phyloP scores from a whole-genome alignment of 1,140 invertebrate species.

The Phortica variegata region DNA sequence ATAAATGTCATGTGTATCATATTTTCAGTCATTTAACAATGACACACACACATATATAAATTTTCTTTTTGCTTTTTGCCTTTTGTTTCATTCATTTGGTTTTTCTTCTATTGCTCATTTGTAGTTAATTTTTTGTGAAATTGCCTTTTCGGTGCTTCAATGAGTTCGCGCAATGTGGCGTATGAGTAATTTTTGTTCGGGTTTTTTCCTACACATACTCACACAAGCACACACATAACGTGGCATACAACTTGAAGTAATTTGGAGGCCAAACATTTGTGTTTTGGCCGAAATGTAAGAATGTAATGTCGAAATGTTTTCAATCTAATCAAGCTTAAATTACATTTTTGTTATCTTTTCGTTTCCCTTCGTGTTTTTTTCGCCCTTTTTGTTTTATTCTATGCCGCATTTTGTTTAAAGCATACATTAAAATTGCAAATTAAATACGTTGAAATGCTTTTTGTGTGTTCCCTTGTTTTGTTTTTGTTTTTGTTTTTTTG shows the following conservation, averaged over 20 bases:
- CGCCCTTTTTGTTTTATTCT: constrained; percentile 45
- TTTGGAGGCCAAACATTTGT: too few species aligned
- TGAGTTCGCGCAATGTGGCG: constrained; percentile 48
- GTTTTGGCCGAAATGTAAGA: too few species aligned
- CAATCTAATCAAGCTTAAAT: too few species aligned
- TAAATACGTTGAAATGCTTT: background rate
- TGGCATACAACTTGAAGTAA: too few species aligned
- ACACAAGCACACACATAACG: too few species aligned
- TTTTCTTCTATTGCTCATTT: constrained; percentile 29
- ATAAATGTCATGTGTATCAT: constrained; percentile 24
- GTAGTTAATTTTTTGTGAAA: constrained; percentile 52
- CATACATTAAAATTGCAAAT: too few species aligned
- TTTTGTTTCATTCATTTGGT: background rate
- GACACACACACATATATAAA: too few species aligned
- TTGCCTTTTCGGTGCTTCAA: constrained; percentile 51
- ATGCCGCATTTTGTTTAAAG: constrained; percentile 30
- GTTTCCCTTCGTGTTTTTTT: too few species aligned
- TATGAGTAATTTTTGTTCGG: constrained; percentile 46
- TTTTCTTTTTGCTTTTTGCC: background rate
- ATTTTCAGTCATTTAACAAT: constrained; percentile 10
- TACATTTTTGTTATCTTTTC: too few species aligned
- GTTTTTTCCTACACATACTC: too few species aligned
- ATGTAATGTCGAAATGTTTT: too few species aligned
- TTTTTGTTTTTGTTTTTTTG: too few species aligned
- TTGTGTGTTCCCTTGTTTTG: background rate